Percentiles rank a stretch among this genome's conserved stretches.
Evolutionary conservation across 2,888 invertebrate species (phyloP).

Genomic region (Athalia cordata): DNA sequence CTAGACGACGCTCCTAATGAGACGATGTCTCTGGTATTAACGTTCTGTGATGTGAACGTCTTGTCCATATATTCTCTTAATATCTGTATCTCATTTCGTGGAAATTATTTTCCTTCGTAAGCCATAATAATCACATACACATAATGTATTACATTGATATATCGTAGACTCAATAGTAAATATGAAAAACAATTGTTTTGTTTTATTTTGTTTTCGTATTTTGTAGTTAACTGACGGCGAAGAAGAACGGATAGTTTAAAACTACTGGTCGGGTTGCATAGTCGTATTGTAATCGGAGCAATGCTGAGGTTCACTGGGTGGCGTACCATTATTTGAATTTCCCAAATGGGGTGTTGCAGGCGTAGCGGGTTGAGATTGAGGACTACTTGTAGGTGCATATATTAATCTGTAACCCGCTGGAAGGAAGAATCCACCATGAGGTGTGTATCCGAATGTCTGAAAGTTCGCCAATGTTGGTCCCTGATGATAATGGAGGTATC

Average conservation of each 20-base stretch:
- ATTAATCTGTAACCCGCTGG: conserved; percentile 69
- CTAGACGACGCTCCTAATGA: neutral
- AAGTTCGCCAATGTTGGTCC: conserved; percentile 63
- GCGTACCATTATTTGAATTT: conserved; percentile 68
- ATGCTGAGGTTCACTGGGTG: conserved; percentile 63
- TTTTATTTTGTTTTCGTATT: neutral
- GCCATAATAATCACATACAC: too few species aligned
- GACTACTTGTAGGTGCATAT: conserved; percentile 66
- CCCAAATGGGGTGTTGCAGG: conserved; percentile 68
- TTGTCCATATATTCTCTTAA: conserved; percentile 11
- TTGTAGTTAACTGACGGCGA: conserved; percentile 3
- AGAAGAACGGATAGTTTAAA: conserved; percentile 20
- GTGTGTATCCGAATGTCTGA: conserved; percentile 66
- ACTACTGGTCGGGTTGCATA: conserved; percentile 43
- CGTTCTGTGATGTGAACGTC: conserved; percentile 17
- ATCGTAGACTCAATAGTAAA: conserved; percentile 17
- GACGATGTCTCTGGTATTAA: conserved; percentile 36
- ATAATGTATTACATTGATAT: neutral
- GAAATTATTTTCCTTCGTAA: conserved; percentile 1
- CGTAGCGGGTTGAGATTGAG: conserved; percentile 65
- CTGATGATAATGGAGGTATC: conserved; percentile 65
- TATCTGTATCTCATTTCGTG: conserved; percentile 7
- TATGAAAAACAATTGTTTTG: conserved; percentile 25
- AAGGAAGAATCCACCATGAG: conserved; percentile 69
- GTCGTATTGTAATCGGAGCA: conserved; percentile 34